Conservation (phyloP, 2,113 vertebrate species). For the Xiphophorus hellerii region DNA sequence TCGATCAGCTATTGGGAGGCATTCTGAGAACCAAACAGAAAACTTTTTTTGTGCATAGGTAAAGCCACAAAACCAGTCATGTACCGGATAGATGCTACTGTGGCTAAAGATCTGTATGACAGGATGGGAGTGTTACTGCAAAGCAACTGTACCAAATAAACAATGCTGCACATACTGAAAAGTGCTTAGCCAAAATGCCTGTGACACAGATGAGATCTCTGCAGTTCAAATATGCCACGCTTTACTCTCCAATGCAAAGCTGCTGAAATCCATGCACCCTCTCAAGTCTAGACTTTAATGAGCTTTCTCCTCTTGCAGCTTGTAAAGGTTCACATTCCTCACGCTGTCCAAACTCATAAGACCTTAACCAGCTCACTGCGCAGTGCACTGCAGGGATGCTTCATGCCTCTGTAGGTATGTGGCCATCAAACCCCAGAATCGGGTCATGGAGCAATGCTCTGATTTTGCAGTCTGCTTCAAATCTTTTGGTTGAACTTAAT, state of each 20-base stretch:
- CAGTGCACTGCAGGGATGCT: constrained; percentile 57
- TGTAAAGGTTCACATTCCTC: constrained; percentile 77
- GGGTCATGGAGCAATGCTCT: constrained; percentile 45
- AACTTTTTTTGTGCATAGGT: constrained; percentile 2
- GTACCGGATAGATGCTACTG: constrained; percentile 36
- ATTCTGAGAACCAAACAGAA: constrained; percentile 31
- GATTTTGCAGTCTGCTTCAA: constrained; percentile 26
- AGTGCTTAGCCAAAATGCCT: constrained; percentile 11
- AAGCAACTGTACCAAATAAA: constrained; percentile 11
- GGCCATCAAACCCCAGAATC: constrained; percentile 44
- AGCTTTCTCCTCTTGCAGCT: constrained; percentile 70
- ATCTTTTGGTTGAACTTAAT: constrained; percentile 24
- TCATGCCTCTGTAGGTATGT: constrained; percentile 41
- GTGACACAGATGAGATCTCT: constrained; percentile 29
- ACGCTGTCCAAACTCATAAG: constrained; percentile 73
- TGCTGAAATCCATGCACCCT: constrained; percentile 46
- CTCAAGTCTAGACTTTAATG: constrained; percentile 70
- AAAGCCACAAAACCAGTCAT: constrained; percentile 46
- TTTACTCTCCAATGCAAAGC: constrained; percentile 36
- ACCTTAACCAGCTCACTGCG: constrained; percentile 74
- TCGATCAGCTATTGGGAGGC: constrained; percentile 7
- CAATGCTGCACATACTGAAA: constrained; percentile 11
- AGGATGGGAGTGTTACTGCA: constrained; percentile 43
- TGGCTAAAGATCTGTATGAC: constrained; percentile 44
- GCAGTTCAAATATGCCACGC: constrained; percentile 22